These are phyloP conservation scores for Lasaia peninsularis DNA, from an alignment of 1,140 invertebrate species.

Conservation along the genomic window DNA sequence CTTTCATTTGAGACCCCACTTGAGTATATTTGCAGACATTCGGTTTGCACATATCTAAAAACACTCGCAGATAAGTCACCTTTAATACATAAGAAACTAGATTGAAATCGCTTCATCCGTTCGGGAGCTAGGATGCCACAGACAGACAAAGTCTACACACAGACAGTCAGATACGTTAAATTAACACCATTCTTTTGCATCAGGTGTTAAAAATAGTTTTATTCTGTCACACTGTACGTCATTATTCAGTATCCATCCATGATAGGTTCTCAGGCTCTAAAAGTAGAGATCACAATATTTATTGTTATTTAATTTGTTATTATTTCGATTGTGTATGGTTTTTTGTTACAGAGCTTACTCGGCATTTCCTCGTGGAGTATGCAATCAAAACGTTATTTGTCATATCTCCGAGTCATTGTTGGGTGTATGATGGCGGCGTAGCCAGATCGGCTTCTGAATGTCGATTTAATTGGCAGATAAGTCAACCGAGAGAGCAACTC, in stretches of 20 bases:
- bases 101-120: too few species aligned
- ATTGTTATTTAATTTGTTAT: constrained; percentile 8
- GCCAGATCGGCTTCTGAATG: constrained; percentile 70
- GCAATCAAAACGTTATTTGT: constrained; percentile 75
- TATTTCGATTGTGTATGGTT: constrained; percentile 8
- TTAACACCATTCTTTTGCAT: too few species aligned
- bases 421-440: constrained; percentile 59
- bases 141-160: too few species aligned
- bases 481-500: constrained; percentile 51
- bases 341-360: constrained; percentile 16
- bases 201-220: too few species aligned
- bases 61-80: too few species aligned
- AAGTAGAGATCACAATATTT: not conserved
- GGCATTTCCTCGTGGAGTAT: constrained; percentile 39
- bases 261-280: not conserved
- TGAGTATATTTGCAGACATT: too few species aligned
- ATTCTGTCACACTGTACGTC: not conserved
- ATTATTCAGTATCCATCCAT: not conserved
- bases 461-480: constrained; percentile 76
- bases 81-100: too few species aligned
- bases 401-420: constrained; percentile 70
- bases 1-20: too few species aligned
- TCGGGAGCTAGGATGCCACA: too few species aligned
- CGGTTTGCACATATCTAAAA: too few species aligned
- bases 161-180: too few species aligned